Conservation (phyloP, 2,888 invertebrate genomes). For the Helleia helle region DNA sequence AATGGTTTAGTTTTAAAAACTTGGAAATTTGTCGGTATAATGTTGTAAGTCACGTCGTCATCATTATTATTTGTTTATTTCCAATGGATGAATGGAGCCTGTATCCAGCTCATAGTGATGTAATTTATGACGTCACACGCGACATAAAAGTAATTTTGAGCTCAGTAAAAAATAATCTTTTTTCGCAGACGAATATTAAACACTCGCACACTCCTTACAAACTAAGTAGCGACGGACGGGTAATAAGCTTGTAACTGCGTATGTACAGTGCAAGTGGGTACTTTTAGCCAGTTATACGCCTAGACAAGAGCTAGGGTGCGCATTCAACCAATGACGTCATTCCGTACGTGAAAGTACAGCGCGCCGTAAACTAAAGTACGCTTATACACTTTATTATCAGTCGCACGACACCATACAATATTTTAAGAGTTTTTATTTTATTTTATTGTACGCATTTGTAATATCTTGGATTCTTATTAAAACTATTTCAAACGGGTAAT, state of each 20-base stretch:
- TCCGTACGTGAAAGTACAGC: neutral
- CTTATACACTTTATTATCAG: neutral
- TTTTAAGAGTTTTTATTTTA: too few relatives aligned
- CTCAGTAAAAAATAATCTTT: neutral
- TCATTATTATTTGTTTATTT: too few relatives aligned
- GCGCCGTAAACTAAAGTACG: neutral
- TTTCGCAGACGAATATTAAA: neutral
- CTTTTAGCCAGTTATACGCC: slow-evolving; percentile 23
- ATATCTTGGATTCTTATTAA: too few relatives aligned
- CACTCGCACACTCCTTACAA: neutral
- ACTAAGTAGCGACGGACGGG: slow-evolving; percentile 13
- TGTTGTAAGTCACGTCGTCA: neutral
- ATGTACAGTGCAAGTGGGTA: slow-evolving; percentile 20
- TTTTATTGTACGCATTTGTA: too few relatives aligned
- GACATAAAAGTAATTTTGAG: neutral
- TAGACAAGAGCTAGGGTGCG: slow-evolving; percentile 41
- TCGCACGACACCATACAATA: neutral
- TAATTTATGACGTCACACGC: too few relatives aligned
- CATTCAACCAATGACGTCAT: slow-evolving; percentile 61
- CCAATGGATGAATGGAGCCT: too few relatives aligned
- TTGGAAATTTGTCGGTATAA: neutral
- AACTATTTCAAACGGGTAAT: too few relatives aligned
- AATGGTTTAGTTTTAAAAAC: too few relatives aligned
- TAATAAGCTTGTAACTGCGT: slow-evolving; percentile 20
- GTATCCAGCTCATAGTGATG: too few relatives aligned